Evolutionary conservation across 2,113 vertebrate genomes (phyloP).

Genomic region (Castor canadensis): DNA sequence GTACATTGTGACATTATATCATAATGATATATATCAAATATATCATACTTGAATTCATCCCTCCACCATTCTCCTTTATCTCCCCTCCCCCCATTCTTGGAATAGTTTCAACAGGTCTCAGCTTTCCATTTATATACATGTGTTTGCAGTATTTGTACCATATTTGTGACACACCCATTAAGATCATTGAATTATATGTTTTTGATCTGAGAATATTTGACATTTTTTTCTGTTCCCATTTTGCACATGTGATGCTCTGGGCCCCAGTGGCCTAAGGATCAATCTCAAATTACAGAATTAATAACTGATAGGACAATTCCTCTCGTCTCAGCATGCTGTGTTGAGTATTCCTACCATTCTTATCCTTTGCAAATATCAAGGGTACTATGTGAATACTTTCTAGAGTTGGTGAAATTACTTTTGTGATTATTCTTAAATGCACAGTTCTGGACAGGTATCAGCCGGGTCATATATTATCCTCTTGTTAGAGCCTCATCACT

Average conservation of each 20-base stretch:
- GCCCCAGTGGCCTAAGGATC: not conserved
- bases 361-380: not conserved
- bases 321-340: not conserved
- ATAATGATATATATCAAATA: too few relatives aligned
- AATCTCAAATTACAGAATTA: not conserved
- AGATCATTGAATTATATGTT: not conserved
- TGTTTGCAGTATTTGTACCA: too few relatives aligned
- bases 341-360: accelerated
- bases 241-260: not conserved
- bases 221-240: not conserved
- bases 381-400: not conserved
- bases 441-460: not conserved
- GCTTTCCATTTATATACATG: too few relatives aligned
- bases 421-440: not conserved
- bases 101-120: too few relatives aligned
- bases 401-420: not conserved
- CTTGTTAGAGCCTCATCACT: not conserved
- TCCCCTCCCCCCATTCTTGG: too few relatives aligned
- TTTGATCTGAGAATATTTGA: not conserved
- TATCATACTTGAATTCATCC: too few relatives aligned
- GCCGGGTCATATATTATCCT: too few relatives aligned
- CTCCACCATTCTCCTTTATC: too few relatives aligned
- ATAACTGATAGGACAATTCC: not conserved
- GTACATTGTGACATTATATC: too few relatives aligned
- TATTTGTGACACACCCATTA: not conserved